These are phyloP conservation scores for Plebejus melissa DNA, from an alignment of 2,888 invertebrate genomes.

Conservation along the genomic window DNA sequence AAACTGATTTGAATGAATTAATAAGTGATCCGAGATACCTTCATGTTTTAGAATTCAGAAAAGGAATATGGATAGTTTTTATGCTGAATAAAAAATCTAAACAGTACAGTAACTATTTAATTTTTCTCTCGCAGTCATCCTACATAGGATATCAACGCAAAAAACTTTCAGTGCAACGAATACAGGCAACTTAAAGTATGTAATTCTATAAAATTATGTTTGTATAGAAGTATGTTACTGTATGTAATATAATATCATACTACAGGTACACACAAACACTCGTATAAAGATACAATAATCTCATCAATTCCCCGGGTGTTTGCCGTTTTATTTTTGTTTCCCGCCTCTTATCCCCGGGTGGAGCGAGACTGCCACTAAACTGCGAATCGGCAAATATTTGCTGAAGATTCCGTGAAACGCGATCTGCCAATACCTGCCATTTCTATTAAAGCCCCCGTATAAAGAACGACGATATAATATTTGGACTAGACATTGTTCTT, in stretches of 20 bases:
- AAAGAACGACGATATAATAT: slow-evolving; percentile 55
- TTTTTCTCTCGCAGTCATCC: no score
- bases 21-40: no score
- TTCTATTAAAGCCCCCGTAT: slow-evolving; percentile 51
- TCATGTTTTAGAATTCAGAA: no score
- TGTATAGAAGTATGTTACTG: no score
- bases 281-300: slow-evolving; percentile 16
- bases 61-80: no score
- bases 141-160: no score
- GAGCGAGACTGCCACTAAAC: slow-evolving; percentile 38
- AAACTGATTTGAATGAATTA: no score
- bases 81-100: no score
- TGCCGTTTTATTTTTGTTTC: slow-evolving; percentile 21
- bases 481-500: background rate
- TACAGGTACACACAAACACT: background rate
- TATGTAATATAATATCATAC: background rate
- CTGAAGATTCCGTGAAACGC: slow-evolving; percentile 41
- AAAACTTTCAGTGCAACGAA: no score
- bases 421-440: slow-evolving; percentile 48
- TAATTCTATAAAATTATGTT: no score
- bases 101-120: no score
- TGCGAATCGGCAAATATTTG: slow-evolving; percentile 55
- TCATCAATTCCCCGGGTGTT: slow-evolving; percentile 13
- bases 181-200: no score
- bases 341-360: slow-evolving; percentile 13